Base-by-base conservation (phyloP, 2,888 invertebrate species). In the Cheiracanthium punctorium region DNA sequence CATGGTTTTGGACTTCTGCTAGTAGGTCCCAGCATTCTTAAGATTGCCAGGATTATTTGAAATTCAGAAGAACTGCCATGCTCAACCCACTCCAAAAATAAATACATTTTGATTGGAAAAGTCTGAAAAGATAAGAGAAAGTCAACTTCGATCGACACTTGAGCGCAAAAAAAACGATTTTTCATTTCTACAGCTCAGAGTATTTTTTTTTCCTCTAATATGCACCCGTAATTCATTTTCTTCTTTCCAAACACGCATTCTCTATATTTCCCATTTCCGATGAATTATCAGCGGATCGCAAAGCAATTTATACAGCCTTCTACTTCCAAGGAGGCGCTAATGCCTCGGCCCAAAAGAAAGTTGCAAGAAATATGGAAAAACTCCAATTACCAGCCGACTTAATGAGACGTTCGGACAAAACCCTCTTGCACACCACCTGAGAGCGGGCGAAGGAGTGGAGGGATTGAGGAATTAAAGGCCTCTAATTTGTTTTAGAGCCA, bases 401-500 rank as follows among this genome's bases (percentile, higher is more conserved):
- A 85, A 85, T 85, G 84, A 85, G 84, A 73, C 79, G 74, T 79
- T 41, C 69, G 37, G 69, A 69, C 69, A 69, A 29, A 29, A 29
- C 67, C 67, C 30, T 30, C 58, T 20, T 2, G 24, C 58, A 58
- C 58, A 20, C 58, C 20, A 24, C 58, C 58, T 58, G 48, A 24
- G 58, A 4, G 20, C 1, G 58, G 24, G 58, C 4, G 58, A 5
- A 58, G 17, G 12, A 48, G 17, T n/a, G 48, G 48, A 10, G 32
- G 30, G 65, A n/a, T 69, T 52, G 81, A 85, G 74, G 74, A 85
- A 85, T 85, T 85, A 85, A 79, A 79, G 84, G 67, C 65, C 84
- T 70, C 73, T 85, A 85, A 85, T 85, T 85, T 85, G 79, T 79
- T 85, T 85, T 85, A 85, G 79, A 85, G 77, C 79, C 65, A 85